Evolutionary conservation across 2,888 invertebrate species (phyloP).

Genomic region (Anthophora plumipes): DNA sequence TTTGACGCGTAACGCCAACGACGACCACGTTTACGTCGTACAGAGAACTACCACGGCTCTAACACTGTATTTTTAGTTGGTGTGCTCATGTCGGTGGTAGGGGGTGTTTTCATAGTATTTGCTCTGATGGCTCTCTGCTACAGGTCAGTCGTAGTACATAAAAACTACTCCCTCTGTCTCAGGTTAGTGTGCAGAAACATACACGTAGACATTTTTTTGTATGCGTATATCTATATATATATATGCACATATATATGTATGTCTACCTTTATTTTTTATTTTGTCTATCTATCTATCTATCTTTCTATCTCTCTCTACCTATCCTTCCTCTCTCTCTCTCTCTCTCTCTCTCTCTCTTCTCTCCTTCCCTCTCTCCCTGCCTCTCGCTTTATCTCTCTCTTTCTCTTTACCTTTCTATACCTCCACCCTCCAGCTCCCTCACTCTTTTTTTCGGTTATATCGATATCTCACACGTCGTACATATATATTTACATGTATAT

Average conservation of each 20-base stretch:
- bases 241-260: conserved; percentile 43
- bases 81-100: conserved; percentile 99
- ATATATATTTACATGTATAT: conserved; percentile 62
- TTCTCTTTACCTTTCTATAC: no score
- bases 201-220: conserved; percentile 79
- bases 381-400: no score
- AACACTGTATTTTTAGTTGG: conserved; percentile 99
- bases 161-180: conserved; percentile 99
- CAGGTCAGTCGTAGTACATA: conserved; percentile 99
- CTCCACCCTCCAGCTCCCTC: no score
- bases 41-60: conserved; percentile 98
- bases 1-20: conserved; percentile 26
- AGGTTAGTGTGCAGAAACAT: conserved; percentile 97
- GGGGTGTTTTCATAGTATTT: conserved; percentile 99
- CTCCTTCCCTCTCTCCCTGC: no score
- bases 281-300: conserved; percentile 47
- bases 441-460: no score
- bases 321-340: no score
- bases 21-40: conserved; percentile 77
- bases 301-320: conserved; percentile 10
- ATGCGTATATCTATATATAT: conserved; percentile 42
- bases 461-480: conserved; percentile 25
- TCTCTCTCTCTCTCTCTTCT: no score
- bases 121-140: conserved; percentile 99
- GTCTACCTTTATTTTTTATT: conserved; percentile 13